Evolutionary conservation across 1,140 invertebrate species (phyloP).

Genomic region (Bombus vancouverensis): DNA sequence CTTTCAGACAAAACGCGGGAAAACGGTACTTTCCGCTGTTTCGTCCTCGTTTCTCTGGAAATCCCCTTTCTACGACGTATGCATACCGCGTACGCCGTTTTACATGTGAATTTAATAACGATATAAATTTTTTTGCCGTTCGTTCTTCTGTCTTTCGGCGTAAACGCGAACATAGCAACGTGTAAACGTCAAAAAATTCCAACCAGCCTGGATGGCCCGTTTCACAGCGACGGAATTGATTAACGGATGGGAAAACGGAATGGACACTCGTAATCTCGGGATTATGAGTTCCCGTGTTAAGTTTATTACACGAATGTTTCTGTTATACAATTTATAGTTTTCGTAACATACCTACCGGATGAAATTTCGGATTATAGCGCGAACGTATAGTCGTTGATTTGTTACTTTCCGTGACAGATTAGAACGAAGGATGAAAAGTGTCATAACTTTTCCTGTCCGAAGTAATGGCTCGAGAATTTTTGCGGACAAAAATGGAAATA

Average conservation of each 20-base stretch:
- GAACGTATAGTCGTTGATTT: not conserved
- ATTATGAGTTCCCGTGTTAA: not conserved
- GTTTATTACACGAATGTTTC: not conserved
- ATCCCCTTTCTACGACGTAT: not conserved
- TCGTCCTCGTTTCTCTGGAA: conserved; percentile 19
- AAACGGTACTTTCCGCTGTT: conserved; percentile 38
- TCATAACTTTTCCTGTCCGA: not conserved
- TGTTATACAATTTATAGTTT: not conserved
- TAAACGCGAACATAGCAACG: not conserved
- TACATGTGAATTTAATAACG: conserved; percentile 23
- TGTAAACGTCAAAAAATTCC: not conserved
- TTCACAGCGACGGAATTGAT: not conserved
- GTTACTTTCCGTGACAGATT: not conserved
- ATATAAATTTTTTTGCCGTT: not conserved
- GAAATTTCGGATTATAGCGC: not conserved
- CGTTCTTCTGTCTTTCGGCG: not conserved
- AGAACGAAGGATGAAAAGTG: not conserved
- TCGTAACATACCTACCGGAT: not conserved
- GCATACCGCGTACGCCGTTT: not conserved
- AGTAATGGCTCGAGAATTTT: no score
- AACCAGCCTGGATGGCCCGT: no score
- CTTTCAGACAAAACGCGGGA: conserved; percentile 50
- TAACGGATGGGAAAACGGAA: not conserved
- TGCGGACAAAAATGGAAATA: no score
- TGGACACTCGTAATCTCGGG: not conserved